phyloP scores from a whole-genome alignment of 2,888 invertebrate genomes.

The Phanerotoma sp. region DNA sequence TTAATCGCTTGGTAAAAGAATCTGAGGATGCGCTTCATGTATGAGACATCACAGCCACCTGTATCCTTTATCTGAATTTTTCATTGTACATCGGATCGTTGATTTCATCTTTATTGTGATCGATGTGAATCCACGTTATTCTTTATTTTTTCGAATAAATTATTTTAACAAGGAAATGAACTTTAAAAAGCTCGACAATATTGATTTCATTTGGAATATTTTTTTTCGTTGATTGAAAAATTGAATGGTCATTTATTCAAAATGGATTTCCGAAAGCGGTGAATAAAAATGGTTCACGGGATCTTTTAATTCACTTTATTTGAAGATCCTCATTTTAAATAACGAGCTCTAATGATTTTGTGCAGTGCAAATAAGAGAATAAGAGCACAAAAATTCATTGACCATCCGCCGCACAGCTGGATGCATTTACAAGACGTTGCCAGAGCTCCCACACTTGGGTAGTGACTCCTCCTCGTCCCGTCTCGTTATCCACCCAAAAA shows the following conservation, averaged over 20 bases:
- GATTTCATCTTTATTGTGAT: no score
- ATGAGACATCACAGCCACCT: neutral
- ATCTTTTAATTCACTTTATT: neutral
- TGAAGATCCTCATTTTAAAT: constrained; percentile 1
- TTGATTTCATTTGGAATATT: neutral
- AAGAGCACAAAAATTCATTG: neutral
- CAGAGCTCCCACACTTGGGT: constrained; percentile 26
- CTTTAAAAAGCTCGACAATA: neutral
- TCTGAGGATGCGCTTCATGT: neutral
- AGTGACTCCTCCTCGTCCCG: constrained; percentile 18
- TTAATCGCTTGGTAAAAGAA: constrained; percentile 36
- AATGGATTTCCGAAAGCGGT: no score
- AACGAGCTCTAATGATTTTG: constrained; percentile 16
- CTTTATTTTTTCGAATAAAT: no score
- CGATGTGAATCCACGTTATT: no score
- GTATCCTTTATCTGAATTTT: no score
- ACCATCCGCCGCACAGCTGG: constrained; percentile 22
- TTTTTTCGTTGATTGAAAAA: no score
- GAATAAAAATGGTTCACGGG: constrained; percentile 14
- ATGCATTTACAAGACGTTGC: constrained; percentile 23
- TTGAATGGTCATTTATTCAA: no score
- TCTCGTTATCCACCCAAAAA: constrained; percentile 45
- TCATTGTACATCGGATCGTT: no score
- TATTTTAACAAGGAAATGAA: neutral
- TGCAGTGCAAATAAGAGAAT: constrained; percentile 1